Percentiles rank a stretch among this genome's conserved stretches.
Conservation (phyloP, 2,113 vertebrate species). For the Mustela nigripes region DNA sequence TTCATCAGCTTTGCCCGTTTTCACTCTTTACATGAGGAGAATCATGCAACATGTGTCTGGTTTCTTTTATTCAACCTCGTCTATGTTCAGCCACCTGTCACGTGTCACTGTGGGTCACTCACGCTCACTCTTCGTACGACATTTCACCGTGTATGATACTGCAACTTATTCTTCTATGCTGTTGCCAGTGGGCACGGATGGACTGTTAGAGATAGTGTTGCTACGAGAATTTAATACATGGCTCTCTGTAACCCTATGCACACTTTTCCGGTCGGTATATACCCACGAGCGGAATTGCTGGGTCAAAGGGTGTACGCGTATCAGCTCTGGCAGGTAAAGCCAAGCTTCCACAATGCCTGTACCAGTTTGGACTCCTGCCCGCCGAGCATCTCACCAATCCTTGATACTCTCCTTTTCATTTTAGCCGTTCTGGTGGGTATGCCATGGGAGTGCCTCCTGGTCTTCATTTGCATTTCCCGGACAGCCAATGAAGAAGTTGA, state of each 20-base stretch:
- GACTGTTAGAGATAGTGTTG: background rate
- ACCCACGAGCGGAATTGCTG: background rate
- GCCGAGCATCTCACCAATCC: background rate
- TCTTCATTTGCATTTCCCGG: background rate
- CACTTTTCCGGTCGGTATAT: background rate
- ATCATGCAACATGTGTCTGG: background rate
- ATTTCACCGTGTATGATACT: background rate
- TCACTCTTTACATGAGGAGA: background rate
- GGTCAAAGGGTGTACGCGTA: fast-evolving
- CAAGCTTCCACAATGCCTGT: background rate
- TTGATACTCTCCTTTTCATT: background rate
- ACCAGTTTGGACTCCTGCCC: background rate
- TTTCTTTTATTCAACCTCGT: background rate
- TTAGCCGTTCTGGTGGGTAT: background rate
- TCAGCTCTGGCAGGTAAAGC: background rate
- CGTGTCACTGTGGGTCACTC: background rate
- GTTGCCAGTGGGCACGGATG: background rate
- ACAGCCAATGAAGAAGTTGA: background rate
- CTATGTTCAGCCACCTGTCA: too few species aligned
- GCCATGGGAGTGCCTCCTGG: background rate
- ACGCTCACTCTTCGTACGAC: background rate
- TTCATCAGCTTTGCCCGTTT: background rate
- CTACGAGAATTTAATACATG: background rate
- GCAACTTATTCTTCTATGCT: background rate
- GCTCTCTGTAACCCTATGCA: background rate